These are phyloP conservation scores for Bubo blakistoni DNA, from an alignment of 2,113 vertebrate genomes.

Conservation along the genomic window DNA sequence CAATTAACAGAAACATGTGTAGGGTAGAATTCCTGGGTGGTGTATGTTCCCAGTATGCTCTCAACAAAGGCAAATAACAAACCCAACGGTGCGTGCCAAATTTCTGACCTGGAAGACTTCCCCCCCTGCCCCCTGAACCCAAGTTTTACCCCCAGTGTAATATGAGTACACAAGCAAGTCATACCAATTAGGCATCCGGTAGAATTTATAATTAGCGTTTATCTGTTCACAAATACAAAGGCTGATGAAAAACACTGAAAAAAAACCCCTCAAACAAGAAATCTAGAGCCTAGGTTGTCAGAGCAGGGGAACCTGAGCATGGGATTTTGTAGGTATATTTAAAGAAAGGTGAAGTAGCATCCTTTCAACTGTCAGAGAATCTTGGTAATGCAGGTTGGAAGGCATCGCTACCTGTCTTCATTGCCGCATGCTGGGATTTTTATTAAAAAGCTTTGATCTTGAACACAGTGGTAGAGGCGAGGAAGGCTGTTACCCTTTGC, in stretches of 20 bases:
- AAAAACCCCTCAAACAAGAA: neutral
- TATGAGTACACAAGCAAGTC: neutral
- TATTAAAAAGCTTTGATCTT: neutral
- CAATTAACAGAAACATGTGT: neutral
- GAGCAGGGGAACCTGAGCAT: neutral
- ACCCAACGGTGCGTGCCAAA: neutral
- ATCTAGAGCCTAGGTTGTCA: neutral
- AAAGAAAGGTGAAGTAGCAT: neutral
- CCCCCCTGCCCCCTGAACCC: neutral
- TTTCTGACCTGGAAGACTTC: neutral
- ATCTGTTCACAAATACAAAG: neutral
- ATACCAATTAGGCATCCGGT: neutral
- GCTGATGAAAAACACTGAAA: neutral
- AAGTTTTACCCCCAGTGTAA: neutral
- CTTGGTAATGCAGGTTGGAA: fast-evolving
- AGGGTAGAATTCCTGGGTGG: neutral
- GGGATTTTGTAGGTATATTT: fast-evolving
- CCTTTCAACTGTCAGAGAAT: neutral
- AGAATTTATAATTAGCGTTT: neutral
- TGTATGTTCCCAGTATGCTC: neutral
- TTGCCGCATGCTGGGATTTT: neutral
- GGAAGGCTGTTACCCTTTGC: neutral
- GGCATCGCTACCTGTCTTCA: neutral
- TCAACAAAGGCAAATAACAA: neutral
- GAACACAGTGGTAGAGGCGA: neutral